Evolutionary conservation across 2,113 vertebrate genomes (phyloP), one percentile per base, ranked within the genome.

Genomic region (Lophius piscatorius): DNA sequence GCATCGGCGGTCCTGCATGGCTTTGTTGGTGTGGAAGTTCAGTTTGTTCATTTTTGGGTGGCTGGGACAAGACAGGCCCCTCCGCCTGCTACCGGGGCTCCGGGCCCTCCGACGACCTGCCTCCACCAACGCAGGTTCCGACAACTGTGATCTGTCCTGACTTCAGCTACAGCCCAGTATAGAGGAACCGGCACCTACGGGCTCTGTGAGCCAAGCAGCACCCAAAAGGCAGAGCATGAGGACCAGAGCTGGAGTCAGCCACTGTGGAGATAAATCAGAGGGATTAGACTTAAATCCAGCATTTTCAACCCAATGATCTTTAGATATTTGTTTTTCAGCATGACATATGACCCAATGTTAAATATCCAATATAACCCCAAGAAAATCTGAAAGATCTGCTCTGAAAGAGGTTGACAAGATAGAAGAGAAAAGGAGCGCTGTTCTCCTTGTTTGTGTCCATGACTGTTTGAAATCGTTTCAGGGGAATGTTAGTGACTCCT

Each of bases 1-100:
- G 55, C 96, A 98, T 78, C 97, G 94, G 76, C 97, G 96, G 92
- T 99, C 97, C 90, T 99, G 97, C 97, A 99, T 99, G 92, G 93
- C 89, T 97, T 94, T 94, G 91, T 99, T 99, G 89, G 96, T 99
- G 78, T 95, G 94, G 85, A 99, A 98, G 85, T 78, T 91, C 93
- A 98, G 83, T 93, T 92, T 98, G 96, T 93, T 98, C 97, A 99
- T 99, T 24, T 95, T 97, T 88, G 81, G 86, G 87, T 84, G 84
- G 78, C 88, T 82, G 61, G 13, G 35, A 13, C 67, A 77, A 59
- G 42, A 81, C 78, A 85, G 79, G 78, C 78, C 79, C 87, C 63
- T 83, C 78, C 23, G 83, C 82, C 83, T 76, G 87, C 79, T 76
- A 69, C 48, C 8, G 23, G 82, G 70, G 86, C 82, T 76, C 87